Evolutionary conservation across 2,113 vertebrate species (phyloP).

Genomic region (Melanerpes aurifrons): DNA sequence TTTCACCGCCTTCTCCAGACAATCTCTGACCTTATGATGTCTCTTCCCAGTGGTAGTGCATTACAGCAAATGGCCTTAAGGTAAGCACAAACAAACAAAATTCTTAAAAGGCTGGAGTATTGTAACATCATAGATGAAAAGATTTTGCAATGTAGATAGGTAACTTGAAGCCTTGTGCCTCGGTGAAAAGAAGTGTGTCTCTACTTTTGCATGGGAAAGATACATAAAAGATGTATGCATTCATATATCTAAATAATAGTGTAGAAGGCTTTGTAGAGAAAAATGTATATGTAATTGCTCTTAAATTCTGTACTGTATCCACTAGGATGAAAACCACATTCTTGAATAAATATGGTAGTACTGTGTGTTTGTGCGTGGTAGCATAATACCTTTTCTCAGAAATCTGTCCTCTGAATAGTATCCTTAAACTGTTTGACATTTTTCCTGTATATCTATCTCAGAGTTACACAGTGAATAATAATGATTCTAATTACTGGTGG

Average conservation of each 20-base stretch:
- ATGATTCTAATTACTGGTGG: not conserved
- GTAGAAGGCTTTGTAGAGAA: not conserved
- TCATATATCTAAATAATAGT: not conserved
- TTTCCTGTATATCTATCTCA: not conserved
- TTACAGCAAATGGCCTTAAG: constrained; percentile 98
- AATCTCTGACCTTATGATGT: constrained; percentile 99
- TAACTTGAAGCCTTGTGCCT: not conserved
- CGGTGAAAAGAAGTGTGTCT: not conserved
- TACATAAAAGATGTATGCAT: not conserved
- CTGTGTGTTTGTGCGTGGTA: not conserved
- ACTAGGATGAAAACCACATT: not conserved
- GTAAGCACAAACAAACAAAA: constrained; percentile 65
- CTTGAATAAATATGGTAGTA: not conserved
- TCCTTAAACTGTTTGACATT: not conserved
- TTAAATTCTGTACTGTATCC: not conserved
- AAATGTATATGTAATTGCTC: not conserved
- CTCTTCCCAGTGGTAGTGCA: constrained; percentile 94
- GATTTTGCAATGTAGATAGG: not conserved
- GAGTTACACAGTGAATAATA: not conserved
- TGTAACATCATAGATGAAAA: not conserved
- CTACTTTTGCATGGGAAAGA: not conserved
- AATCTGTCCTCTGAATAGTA: not conserved
- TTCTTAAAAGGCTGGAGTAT: not conserved
- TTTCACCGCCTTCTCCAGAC: constrained; percentile 98
- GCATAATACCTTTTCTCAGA: not conserved